phyloP scores from a whole-genome alignment of 2,797 vertebrate genomes.

The Choloepus didactylus region DNA sequence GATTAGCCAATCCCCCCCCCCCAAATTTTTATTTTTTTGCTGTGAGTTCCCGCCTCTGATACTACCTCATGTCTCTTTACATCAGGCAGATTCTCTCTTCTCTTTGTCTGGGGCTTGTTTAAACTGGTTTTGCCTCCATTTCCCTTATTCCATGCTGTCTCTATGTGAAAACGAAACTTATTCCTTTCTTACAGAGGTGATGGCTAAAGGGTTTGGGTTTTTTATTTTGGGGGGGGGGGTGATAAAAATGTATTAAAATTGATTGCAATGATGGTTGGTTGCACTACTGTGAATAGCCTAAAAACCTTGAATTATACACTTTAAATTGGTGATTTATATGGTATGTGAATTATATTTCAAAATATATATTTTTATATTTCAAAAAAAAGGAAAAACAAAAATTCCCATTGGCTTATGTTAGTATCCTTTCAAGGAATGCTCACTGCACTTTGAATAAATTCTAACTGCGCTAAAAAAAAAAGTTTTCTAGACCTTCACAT shows the following conservation, averaged over 20 bases:
- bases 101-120: no score
- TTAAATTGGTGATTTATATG: background rate
- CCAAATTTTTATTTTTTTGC: no score
- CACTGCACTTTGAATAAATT: background rate
- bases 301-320: background rate
- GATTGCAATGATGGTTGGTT: background rate
- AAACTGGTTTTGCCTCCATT: no score
- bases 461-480: background rate
- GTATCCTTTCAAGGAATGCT: background rate
- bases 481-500: background rate
- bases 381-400: background rate
- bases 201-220: background rate
- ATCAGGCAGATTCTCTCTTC: no score
- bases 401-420: background rate
- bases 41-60: no score
- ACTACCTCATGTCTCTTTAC: no score
- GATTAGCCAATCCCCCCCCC: no score
- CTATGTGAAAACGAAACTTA: no score
- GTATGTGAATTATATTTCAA: background rate
- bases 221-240: background rate
- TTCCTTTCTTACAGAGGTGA: background rate
- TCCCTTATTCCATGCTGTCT: no score
- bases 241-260: background rate
- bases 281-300: background rate
- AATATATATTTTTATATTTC: background rate